phyloP scores from a whole-genome alignment of 92 coral and sea anemone genomes.

The Palythoa grandis region DNA sequence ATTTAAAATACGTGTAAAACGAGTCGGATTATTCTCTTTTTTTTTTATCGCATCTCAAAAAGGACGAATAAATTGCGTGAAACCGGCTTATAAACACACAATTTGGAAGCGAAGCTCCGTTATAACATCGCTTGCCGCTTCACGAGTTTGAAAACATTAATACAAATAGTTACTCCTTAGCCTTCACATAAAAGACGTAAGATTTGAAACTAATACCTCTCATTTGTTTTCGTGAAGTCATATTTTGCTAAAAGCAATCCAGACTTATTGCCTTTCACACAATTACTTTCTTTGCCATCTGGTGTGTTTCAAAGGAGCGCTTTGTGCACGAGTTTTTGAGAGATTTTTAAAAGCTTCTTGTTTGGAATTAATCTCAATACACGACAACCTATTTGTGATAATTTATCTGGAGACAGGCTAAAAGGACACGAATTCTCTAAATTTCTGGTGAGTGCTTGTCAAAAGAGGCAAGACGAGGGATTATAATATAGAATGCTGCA shows the following conservation, averaged over 20 bases:
- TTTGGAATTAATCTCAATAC: slow-evolving; percentile 26
- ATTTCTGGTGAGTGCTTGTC: slow-evolving; percentile 37
- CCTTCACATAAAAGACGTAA: neutral
- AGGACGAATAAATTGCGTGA: neutral
- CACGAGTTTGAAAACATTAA: neutral
- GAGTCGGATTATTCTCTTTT: neutral
- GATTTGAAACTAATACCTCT: slow-evolving; percentile 10
- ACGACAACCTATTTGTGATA: neutral
- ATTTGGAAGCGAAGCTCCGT: slow-evolving; percentile 25
- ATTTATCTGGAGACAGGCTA: neutral
- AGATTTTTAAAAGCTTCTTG: slow-evolving; percentile 39
- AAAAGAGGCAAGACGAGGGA: slow-evolving; percentile 24
- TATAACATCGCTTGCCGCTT: neutral
- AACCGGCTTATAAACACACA: neutral
- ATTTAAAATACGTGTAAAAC: neutral
- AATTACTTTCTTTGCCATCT: slow-evolving; percentile 41
- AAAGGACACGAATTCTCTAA: slow-evolving; percentile 8
- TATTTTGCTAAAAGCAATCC: slow-evolving; percentile 29
- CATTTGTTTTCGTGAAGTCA: slow-evolving; percentile 23
- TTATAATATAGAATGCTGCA: neutral
- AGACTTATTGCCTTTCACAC: slow-evolving; percentile 23
- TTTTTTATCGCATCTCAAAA: neutral
- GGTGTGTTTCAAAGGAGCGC: slow-evolving; percentile 38
- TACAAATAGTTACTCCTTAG: neutral
- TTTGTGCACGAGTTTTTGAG: slow-evolving; percentile 37